Conservation (phyloP, 53 echinoderm and acorn worm genomes). For the Antedon mediterranea region DNA sequence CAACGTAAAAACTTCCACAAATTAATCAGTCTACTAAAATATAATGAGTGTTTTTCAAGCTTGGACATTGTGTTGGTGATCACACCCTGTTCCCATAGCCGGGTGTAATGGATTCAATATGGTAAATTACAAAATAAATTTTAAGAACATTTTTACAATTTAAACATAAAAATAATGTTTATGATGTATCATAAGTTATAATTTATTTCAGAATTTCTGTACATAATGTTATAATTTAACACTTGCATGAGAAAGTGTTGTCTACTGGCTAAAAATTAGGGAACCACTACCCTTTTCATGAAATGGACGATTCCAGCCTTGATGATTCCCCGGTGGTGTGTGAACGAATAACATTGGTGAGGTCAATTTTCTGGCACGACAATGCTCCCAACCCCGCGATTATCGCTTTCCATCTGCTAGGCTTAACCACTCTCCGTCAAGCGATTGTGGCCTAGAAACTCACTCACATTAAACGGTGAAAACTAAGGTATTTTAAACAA, state of each 20-base stretch:
- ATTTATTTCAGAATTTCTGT: too few relatives aligned
- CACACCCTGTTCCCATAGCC: background rate
- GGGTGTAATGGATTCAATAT: background rate
- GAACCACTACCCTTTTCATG: background rate
- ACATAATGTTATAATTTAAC: too few relatives aligned
- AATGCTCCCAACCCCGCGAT: slow-evolving; percentile 1
- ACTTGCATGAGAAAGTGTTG: background rate
- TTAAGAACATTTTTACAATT: too few relatives aligned
- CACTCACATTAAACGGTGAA: background rate
- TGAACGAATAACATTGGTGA: background rate
- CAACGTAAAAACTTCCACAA: too few relatives aligned
- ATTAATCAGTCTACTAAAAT: too few relatives aligned
- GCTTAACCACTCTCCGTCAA: slow-evolving; percentile 1
- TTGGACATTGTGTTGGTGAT: background rate
- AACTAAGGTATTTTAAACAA: background rate
- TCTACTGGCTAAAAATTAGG: background rate
- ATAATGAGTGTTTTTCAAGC: too few relatives aligned
- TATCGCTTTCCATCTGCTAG: slow-evolving; percentile 1
- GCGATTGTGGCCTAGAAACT: background rate
- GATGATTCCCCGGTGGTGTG: slow-evolving; percentile 1
- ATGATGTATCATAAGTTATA: too few relatives aligned
- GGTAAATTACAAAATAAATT: background rate
- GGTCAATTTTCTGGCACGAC: slow-evolving; percentile 1
- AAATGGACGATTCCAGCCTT: background rate
- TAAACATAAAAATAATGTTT: too few relatives aligned